Evolutionary conservation across 2,797 vertebrate species (phyloP), one percentile per base, ranked within the genome.

Genomic region (Chrosomus eos): DNA sequence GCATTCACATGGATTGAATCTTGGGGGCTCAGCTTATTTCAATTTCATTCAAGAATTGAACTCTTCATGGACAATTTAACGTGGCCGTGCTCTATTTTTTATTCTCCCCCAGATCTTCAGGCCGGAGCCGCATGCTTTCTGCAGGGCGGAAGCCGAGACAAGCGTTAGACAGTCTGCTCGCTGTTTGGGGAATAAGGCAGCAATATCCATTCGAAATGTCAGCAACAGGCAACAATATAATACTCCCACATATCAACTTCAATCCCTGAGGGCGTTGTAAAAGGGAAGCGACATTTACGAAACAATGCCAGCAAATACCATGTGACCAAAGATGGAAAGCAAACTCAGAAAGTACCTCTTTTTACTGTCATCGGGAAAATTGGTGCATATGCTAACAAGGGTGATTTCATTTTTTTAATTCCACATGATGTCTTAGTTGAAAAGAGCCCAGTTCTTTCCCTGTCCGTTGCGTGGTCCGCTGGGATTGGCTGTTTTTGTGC

Each of bases 131-230:
- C 33, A 51, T 23, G 51, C 38, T 64, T 62, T 40, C 55, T 45
- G 53, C 36, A n/a, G 84, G 83, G 70, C 84, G 70, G 64, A 87
- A 83, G 88, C 85, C 87, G 87, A 91, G 89, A 85, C 77, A 83
- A 90, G 87, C 88, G 85, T 58, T 83, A 80, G 87, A 91, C 88
- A 84, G 81, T 79, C 62, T 66, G 85, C 80, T 62, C 87, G 70
- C 91, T 90, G 90, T 90, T 92, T 89, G 87, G 89, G 90, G 88
- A 92, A 90, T 89, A 83, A 86, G 87, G 86, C 82, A 82, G 90
- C 88, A 92, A 93, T 92, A 93, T 91, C 89, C 87, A 91, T 88
- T 89, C 14, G 70, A 94, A 94, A 95, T 95, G 93, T 94, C 94
- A 95, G 90, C 93, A 92, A 92, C 89, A 93, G 89, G 91, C 90